A percentile compares a stretch with the other conserved stretches of the same genome.
Conservation (phyloP, 2,113 vertebrate genomes). For the Narcine bancroftii region DNA sequence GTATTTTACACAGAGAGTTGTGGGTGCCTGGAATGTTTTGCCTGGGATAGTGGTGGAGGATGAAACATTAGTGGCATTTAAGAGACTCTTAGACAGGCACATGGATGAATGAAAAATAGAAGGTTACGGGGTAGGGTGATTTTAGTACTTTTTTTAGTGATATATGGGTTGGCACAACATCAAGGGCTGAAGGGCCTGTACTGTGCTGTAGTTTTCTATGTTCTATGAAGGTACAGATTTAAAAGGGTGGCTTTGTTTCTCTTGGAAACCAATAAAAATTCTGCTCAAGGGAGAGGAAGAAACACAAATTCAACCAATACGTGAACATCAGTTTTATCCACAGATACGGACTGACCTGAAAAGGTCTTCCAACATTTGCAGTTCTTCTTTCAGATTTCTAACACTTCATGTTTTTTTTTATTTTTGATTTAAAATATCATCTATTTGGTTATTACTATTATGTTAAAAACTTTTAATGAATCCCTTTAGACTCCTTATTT, state of each 20-base stretch:
- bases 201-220: no score
- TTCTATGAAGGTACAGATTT: slow-evolving; percentile 1
- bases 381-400: neutral
- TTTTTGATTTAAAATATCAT: neutral
- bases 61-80: no score
- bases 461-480: neutral
- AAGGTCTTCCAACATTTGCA: neutral
- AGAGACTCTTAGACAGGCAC: no score
- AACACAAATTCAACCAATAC: neutral
- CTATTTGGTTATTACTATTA: neutral
- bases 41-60: no score
- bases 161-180: no score
- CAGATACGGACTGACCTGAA: neutral
- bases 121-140: no score
- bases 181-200: no score
- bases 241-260: neutral
- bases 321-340: neutral
- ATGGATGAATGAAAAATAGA: no score
- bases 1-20: no score
- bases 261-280: neutral
- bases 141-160: no score
- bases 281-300: neutral
- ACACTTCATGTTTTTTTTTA: neutral
- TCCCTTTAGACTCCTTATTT: neutral
- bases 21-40: no score